phyloP scores from a whole-genome alignment of 2,888 invertebrate species.

The Eristalinus sepulchralis region DNA sequence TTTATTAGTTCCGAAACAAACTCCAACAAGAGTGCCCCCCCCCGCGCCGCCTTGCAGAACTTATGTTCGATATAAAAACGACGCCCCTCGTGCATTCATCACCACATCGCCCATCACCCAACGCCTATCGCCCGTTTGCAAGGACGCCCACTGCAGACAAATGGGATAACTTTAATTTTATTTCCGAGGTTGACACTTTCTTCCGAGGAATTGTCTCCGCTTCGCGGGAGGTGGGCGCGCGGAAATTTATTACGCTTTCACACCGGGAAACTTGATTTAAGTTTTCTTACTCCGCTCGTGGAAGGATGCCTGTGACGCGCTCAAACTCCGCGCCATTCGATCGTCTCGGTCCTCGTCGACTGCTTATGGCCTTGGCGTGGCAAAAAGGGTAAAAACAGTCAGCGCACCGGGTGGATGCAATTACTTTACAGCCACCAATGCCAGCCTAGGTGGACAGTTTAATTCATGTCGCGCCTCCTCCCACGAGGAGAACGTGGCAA shows the following conservation, averaged over 20 bases:
- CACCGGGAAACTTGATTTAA: constrained; percentile 65
- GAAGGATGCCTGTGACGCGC: background rate
- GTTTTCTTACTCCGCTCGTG: constrained; percentile 29
- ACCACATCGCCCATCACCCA: background rate
- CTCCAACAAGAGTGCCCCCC: constrained; percentile 31
- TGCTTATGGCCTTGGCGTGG: background rate
- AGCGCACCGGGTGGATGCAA: background rate
- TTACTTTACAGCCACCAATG: background rate
- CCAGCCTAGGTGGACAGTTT: background rate
- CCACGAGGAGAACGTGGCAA: background rate
- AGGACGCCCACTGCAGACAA: background rate
- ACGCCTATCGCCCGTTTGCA: too few relatives aligned
- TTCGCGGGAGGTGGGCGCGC: background rate
- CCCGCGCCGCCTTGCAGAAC: constrained; percentile 41
- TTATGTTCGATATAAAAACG: constrained; percentile 48
- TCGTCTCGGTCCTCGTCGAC: background rate
- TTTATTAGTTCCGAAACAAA: constrained; percentile 57
- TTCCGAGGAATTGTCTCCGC: constrained; percentile 4
- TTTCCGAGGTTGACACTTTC: constrained; percentile 60
- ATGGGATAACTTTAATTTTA: constrained; percentile 52
- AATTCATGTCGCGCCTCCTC: background rate
- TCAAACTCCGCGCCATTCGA: background rate
- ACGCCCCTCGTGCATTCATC: background rate
- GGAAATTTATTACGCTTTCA: constrained; percentile 66
- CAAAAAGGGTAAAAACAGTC: background rate